phyloP scores from a whole-genome alignment of 2,113 vertebrate genomes.

The Indri indri region DNA sequence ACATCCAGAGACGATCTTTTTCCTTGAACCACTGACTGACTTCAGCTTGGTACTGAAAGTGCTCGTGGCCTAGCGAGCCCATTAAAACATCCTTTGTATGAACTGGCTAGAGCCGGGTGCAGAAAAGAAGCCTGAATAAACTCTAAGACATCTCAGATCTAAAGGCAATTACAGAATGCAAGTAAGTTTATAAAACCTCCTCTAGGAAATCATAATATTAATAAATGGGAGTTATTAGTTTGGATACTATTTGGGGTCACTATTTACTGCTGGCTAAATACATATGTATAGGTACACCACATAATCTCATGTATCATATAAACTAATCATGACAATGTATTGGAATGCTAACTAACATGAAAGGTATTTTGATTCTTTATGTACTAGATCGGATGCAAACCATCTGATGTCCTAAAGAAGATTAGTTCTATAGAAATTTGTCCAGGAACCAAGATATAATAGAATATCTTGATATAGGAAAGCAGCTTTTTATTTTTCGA shows the following conservation, averaged over 20 bases:
- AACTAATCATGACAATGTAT: background rate
- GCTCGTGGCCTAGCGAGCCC: background rate
- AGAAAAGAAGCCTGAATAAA: background rate
- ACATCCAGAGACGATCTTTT: background rate
- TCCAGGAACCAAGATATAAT: background rate
- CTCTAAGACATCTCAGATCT: background rate
- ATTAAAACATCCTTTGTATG: background rate
- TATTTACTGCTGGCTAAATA: conserved; percentile 3
- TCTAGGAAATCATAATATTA: background rate
- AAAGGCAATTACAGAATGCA: conserved; percentile 37
- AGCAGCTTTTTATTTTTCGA: background rate
- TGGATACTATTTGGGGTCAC: background rate
- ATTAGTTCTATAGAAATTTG: background rate
- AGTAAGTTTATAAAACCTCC: background rate
- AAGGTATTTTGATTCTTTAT: conserved; percentile 8
- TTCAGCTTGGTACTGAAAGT: background rate
- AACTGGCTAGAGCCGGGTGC: background rate
- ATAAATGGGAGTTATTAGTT: background rate
- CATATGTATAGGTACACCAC: background rate
- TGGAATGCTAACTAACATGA: background rate
- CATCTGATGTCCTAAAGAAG: background rate
- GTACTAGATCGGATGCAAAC: background rate
- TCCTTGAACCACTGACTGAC: background rate
- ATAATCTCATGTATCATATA: background rate
- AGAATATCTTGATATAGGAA: background rate